These are phyloP conservation scores for Ophioninae sp. DNA, from an alignment of 2,888 invertebrate species.

Conservation along the genomic window DNA sequence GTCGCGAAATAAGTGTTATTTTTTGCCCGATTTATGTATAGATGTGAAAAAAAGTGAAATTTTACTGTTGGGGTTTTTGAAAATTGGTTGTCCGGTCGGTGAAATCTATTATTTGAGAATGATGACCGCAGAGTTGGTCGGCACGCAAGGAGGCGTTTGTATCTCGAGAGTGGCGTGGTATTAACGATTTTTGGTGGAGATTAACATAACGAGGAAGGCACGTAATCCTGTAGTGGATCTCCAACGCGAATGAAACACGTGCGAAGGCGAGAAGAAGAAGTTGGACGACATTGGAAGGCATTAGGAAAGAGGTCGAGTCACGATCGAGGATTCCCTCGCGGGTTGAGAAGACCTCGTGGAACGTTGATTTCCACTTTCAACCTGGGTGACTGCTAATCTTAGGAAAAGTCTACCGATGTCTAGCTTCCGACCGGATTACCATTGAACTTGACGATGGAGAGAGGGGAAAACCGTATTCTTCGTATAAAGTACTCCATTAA, in stretches of 20 bases:
- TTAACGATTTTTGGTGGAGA: constrained; percentile 12
- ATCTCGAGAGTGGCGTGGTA: background rate
- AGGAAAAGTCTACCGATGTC: constrained; percentile 49
- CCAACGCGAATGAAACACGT: constrained; percentile 6
- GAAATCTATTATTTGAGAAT: constrained; percentile 7
- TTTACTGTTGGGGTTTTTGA: background rate
- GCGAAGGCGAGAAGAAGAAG: background rate
- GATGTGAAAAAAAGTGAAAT: constrained; percentile 3
- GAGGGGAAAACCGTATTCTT: constrained; percentile 28
- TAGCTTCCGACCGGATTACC: constrained; percentile 63
- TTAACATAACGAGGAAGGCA: constrained; percentile 22
- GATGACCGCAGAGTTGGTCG: background rate
- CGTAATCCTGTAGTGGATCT: background rate
- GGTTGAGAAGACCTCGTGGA: constrained; percentile 37
- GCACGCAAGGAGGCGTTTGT: background rate
- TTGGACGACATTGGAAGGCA: background rate
- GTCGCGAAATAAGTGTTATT: background rate
- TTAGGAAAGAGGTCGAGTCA: constrained; percentile 14
- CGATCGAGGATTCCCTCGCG: constrained; percentile 20
- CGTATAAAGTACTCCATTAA: constrained; percentile 70
- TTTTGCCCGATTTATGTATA: constrained; percentile 5
- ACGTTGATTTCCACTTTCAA: constrained; percentile 63
- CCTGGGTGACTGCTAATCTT: constrained; percentile 55
- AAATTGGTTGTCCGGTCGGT: background rate
- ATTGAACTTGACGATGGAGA: constrained; percentile 62